Conservation (phyloP, 1,140 invertebrate genomes). For the Diorhabda elongata region DNA sequence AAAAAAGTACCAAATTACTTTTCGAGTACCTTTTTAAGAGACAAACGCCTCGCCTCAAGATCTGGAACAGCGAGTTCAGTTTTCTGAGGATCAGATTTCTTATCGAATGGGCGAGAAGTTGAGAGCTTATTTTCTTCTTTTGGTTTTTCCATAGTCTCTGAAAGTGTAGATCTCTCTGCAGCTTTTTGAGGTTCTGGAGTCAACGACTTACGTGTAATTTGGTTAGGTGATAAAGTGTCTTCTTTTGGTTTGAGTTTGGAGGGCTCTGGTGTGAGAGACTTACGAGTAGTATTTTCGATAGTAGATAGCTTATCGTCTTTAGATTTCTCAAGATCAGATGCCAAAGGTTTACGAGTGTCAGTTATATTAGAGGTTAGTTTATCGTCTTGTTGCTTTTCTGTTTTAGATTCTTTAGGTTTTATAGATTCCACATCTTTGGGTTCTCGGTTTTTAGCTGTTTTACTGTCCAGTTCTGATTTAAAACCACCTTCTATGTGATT, state of each 20-base stretch:
- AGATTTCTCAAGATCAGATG: conserved; percentile 16
- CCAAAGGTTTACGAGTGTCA: neutral
- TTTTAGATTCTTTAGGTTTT: conserved; percentile 10
- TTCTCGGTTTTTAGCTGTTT: conserved; percentile 42
- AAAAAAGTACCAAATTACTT: no score
- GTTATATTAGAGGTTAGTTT: neutral
- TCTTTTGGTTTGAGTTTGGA: conserved; percentile 27
- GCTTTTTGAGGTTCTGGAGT: neutral
- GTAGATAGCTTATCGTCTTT: conserved; percentile 27
- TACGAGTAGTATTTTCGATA: neutral
- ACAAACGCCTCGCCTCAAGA: conserved; percentile 20
- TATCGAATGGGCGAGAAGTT: conserved; percentile 28
- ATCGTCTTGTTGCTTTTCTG: neutral
- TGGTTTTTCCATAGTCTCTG: conserved; percentile 17
- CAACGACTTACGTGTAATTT: neutral
- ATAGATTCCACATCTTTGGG: conserved; percentile 21
- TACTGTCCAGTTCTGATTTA: conserved; percentile 40
- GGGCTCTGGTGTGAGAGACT: conserved; percentile 24
- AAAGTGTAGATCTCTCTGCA: neutral
- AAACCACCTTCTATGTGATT: conserved; percentile 48
- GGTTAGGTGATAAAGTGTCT: neutral
- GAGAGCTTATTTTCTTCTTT: conserved; percentile 28
- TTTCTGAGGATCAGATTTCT: conserved; percentile 16
- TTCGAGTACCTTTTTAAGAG: conserved; percentile 26
- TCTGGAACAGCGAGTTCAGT: conserved; percentile 10